Evolutionary conservation across 2,888 invertebrate genomes (phyloP).

Genomic region (Neocrepidodera transversa): DNA sequence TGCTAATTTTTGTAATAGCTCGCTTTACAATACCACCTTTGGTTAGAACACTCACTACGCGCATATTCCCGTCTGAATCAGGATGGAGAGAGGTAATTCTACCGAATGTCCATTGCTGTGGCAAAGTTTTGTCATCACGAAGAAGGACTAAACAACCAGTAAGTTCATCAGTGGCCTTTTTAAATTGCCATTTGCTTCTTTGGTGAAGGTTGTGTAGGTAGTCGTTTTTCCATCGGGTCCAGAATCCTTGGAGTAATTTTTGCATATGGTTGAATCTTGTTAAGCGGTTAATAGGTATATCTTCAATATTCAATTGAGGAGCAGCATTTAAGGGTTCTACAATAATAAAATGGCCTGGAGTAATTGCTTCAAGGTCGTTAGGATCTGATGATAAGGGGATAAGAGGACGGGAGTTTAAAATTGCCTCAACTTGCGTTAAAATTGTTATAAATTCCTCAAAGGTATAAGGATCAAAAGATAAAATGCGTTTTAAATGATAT

Average conservation of each 20-base stretch:
- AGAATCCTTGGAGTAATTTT: background rate
- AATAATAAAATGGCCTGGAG: background rate
- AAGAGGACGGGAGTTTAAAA: background rate
- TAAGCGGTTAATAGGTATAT: background rate
- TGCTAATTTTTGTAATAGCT: background rate
- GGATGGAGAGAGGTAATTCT: background rate
- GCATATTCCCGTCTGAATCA: background rate
- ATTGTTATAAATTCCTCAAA: background rate
- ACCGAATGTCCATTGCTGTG: background rate
- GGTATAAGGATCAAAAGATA: background rate
- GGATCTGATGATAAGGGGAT: background rate
- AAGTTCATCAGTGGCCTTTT: background rate
- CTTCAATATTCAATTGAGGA: background rate
- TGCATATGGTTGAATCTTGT: background rate
- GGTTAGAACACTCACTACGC: background rate
- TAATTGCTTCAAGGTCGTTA: background rate
- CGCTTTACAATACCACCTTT: background rate
- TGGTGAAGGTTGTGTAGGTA: slow-evolving; percentile 5
- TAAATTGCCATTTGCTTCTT: background rate
- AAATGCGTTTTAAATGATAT: background rate
- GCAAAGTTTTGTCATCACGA: background rate
- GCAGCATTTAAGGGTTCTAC: background rate
- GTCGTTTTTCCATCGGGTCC: background rate
- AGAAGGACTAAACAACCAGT: background rate
- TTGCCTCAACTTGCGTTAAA: background rate